Percentiles rank a stretch among this genome's conserved stretches.
These are phyloP conservation scores for Corythornis cristatus DNA, from an alignment of 2,113 vertebrate species.

Conservation along the genomic window DNA sequence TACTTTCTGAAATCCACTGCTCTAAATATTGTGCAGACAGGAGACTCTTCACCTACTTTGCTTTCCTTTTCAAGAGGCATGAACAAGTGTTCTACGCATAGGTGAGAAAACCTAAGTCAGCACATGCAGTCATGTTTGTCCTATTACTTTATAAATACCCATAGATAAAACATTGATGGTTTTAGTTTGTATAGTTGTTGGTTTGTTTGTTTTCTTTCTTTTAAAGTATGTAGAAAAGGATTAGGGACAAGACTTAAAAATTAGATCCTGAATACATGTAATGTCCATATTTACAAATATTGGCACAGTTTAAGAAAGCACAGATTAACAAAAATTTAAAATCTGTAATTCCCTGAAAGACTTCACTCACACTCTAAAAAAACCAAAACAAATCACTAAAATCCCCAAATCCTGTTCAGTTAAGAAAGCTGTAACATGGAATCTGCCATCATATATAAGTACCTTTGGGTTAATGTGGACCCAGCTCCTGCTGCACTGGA, in stretches of 20 bases:
- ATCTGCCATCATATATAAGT: background rate
- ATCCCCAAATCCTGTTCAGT: rapidly evolving
- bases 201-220: background rate
- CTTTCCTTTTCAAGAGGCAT: background rate
- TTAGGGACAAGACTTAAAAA: background rate
- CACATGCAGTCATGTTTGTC: background rate
- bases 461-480: slow-evolving; percentile 64
- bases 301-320: background rate
- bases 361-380: background rate
- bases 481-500: slow-evolving; percentile 15
- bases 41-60: background rate
- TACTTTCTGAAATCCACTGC: background rate
- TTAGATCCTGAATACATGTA: background rate
- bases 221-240: rapidly evolving
- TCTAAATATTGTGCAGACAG: background rate
- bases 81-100: background rate
- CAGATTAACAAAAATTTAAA: background rate
- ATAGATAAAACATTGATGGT: background rate
- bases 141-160: background rate
- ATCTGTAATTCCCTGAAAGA: background rate
- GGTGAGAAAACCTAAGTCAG: background rate
- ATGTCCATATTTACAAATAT: background rate
- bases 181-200: too few species aligned
- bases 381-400: background rate
- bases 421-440: background rate